phyloP scores from a whole-genome alignment of 1,140 invertebrate species.

The Ptiloglossa arizonensis region DNA sequence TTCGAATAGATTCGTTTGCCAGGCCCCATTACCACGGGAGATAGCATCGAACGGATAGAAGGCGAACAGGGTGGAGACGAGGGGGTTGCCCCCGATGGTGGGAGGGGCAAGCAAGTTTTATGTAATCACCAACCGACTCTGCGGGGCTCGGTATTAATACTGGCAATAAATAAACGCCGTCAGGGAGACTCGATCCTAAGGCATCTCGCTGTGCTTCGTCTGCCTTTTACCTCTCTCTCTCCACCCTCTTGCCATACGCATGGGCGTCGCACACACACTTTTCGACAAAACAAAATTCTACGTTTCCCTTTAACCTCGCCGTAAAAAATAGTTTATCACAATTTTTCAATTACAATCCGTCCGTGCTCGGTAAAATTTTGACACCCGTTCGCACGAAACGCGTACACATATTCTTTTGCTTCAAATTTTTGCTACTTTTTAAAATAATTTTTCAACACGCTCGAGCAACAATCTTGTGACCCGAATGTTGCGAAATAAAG shows the following conservation, averaged over 20 bases:
- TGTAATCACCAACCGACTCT: conserved; percentile 73
- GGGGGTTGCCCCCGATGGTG: conserved; percentile 48
- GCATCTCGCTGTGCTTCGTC: conserved; percentile 35
- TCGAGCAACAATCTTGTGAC: no score
- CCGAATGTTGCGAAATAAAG: no score
- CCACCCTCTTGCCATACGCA: conserved; percentile 28
- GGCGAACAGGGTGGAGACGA: conserved; percentile 40
- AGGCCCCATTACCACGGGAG: conserved; percentile 56
- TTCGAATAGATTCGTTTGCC: conserved; percentile 49
- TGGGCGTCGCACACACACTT: conserved; percentile 26
- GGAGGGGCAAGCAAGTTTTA: conserved; percentile 70
- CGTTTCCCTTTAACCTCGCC: no score
- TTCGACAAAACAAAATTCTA: no score
- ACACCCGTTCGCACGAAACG: no score
- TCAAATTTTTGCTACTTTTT: no score
- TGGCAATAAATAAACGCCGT: conserved; percentile 73
- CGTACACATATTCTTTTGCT: no score
- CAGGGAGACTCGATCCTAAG: conserved; percentile 58
- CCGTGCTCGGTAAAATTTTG: no score
- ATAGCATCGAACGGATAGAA: conserved; percentile 56
- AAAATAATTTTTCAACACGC: no score
- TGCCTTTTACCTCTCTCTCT: conserved; percentile 29
- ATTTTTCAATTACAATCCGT: no score
- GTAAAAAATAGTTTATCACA: no score
- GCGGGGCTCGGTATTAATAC: conserved; percentile 74